A percentile compares a stretch with the other conserved stretches of the same genome.
phyloP scores from a whole-genome alignment of 2,113 vertebrate species.

The Girardinichthys multiradiatus region DNA sequence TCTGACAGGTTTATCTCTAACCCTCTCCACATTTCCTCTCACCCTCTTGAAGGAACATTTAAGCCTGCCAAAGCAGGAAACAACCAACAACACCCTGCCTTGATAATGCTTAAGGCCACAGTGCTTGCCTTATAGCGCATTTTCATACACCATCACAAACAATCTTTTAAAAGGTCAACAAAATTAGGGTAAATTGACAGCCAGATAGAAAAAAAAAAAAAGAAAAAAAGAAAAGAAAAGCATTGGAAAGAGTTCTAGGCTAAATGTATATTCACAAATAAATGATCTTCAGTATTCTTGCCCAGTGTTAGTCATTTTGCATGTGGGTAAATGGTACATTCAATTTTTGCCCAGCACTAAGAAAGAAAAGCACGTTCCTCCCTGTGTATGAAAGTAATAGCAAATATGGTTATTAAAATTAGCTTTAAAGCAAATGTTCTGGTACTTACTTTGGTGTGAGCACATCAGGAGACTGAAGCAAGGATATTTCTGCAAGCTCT shows the following conservation, averaged over 20 bases:
- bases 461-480: background rate
- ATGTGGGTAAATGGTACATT: conserved; percentile 3
- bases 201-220: background rate
- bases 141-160: conserved; percentile 32
- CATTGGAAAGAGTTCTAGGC: background rate
- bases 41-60: conserved; percentile 24
- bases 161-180: background rate
- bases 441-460: background rate
- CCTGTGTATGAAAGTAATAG: background rate
- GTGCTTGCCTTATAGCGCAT: conserved; percentile 23
- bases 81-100: conserved; percentile 6
- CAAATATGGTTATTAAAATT: background rate
- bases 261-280: background rate
- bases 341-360: background rate
- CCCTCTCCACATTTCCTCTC: conserved; percentile 4
- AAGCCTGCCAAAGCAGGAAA: conserved; percentile 18
- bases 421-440: background rate
- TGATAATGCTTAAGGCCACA: conserved; percentile 3
- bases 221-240: background rate
- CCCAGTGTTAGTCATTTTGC: background rate
- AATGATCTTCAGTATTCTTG: background rate
- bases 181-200: background rate
- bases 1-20: conserved; percentile 29
- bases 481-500: background rate
- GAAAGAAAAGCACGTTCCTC: background rate